Conservation (phyloP, 2,888 invertebrate genomes). For the Lymantria monacha region DNA sequence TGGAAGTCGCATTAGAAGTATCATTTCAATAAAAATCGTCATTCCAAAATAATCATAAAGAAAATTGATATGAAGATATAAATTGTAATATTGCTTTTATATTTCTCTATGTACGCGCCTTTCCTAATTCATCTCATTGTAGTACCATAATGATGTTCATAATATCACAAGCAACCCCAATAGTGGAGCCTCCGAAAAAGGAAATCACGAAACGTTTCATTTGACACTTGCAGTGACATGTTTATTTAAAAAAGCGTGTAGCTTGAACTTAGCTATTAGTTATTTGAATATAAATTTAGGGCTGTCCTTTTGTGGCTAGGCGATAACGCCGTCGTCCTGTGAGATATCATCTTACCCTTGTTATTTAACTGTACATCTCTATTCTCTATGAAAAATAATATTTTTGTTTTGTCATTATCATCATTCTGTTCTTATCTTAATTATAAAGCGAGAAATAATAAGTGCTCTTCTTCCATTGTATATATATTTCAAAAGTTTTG, state of each 20-base stretch:
- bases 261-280: conserved; percentile 27
- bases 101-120: neutral
- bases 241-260: conserved; percentile 27
- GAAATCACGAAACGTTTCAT: conserved; percentile 64
- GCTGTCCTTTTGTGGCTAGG: conserved; percentile 5
- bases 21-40: too few relatives aligned
- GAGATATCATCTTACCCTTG: neutral
- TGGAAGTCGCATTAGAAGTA: too few relatives aligned
- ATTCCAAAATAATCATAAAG: too few relatives aligned
- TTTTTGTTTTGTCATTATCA: too few relatives aligned
- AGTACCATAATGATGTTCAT: conserved; percentile 28
- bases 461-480: too few relatives aligned
- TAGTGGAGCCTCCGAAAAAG: conserved; percentile 50
- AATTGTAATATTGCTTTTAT: too few relatives aligned
- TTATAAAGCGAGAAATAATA: too few relatives aligned
- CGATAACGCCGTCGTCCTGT: neutral
- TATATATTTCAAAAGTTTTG: too few relatives aligned
- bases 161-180: conserved; percentile 17
- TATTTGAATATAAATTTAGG: conserved; percentile 26
- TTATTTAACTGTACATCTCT: too few relatives aligned
- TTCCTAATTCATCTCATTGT: conserved; percentile 17
- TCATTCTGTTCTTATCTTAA: too few relatives aligned
- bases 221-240: conserved; percentile 39
- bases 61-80: too few relatives aligned
- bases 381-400: too few relatives aligned